phyloP scores from a whole-genome alignment of 2,888 invertebrate genomes.

The Drosophila gaucha region DNA sequence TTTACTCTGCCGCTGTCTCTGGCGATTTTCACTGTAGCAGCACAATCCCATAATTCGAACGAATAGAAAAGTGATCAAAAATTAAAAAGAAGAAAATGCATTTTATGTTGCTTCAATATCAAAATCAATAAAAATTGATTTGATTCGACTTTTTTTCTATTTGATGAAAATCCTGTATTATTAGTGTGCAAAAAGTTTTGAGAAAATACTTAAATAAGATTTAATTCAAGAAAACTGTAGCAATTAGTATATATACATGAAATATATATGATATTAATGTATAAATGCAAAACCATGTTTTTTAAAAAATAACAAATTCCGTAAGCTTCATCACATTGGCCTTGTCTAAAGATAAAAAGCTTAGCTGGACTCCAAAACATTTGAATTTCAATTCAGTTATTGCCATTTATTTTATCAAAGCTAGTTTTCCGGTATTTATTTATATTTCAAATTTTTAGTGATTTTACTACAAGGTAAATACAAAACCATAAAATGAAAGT shows the following conservation, averaged over 20 bases:
- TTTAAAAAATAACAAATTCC: too few species aligned
- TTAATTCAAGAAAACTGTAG: too few species aligned
- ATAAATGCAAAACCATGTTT: too few species aligned
- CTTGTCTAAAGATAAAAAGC: background rate
- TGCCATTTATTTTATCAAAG: background rate
- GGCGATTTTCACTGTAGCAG: slow-evolving; percentile 27
- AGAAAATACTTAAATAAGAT: too few species aligned
- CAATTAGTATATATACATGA: too few species aligned
- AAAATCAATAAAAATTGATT: too few species aligned
- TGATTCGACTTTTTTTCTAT: too few species aligned
- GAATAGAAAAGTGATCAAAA: slow-evolving; percentile 7
- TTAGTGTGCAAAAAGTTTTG: too few species aligned
- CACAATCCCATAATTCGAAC: slow-evolving; percentile 15
- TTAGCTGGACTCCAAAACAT: background rate
- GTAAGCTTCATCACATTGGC: slow-evolving; percentile 5
- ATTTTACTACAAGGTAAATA: background rate
- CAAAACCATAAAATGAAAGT: too few species aligned
- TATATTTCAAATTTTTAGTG: background rate
- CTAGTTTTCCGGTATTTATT: background rate
- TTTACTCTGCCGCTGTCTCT: slow-evolving; percentile 56
- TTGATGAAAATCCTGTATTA: too few species aligned
- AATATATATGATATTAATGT: too few species aligned
- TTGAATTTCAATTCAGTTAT: background rate
- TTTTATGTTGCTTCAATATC: too few species aligned
- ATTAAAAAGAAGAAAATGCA: background rate